Conservation (phyloP, 2,797 vertebrate genomes). For the Paedocypris micromegethes region DNA sequence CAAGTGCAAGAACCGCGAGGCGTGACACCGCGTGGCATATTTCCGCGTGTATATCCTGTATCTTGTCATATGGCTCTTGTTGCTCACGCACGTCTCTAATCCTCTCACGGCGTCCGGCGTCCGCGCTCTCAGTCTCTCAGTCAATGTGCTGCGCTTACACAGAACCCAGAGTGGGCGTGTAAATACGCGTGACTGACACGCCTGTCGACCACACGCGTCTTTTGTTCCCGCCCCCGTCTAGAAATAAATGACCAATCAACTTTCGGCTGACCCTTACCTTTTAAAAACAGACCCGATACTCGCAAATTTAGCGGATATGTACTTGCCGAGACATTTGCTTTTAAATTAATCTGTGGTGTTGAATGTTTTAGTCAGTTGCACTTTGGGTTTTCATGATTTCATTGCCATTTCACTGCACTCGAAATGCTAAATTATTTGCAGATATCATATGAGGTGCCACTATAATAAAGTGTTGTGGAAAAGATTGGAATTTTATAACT, state of each 20-base stretch:
- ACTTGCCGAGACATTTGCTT: conserved; percentile 4
- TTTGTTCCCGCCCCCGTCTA: conserved; percentile 34
- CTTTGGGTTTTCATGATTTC: no score
- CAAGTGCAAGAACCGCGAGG: conserved; percentile 23
- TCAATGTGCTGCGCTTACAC: conserved; percentile 35
- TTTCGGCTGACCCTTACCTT: neutral
- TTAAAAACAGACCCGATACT: conserved; percentile 47
- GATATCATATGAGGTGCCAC: no score
- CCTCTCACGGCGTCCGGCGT: conserved; percentile 28
- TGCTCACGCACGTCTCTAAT: conserved; percentile 30
- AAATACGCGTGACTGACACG: conserved; percentile 49
- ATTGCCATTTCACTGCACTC: neutral
- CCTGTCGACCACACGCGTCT: conserved; percentile 32
- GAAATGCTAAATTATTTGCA: neutral
- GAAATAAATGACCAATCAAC: conserved; percentile 53
- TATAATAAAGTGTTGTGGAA: no score
- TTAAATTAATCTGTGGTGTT: no score
- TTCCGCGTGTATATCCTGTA: conserved; percentile 45
- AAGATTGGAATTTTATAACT: no score
- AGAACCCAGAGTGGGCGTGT: conserved; percentile 43
- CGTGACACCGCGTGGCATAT: conserved; percentile 28
- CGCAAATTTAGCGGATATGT: conserved; percentile 18
- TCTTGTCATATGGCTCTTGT: conserved; percentile 55
- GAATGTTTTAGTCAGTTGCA: no score
- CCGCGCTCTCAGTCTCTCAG: conserved; percentile 35